Evolutionary conservation across 2,113 vertebrate species (phyloP).

Genomic region (human): DNA sequence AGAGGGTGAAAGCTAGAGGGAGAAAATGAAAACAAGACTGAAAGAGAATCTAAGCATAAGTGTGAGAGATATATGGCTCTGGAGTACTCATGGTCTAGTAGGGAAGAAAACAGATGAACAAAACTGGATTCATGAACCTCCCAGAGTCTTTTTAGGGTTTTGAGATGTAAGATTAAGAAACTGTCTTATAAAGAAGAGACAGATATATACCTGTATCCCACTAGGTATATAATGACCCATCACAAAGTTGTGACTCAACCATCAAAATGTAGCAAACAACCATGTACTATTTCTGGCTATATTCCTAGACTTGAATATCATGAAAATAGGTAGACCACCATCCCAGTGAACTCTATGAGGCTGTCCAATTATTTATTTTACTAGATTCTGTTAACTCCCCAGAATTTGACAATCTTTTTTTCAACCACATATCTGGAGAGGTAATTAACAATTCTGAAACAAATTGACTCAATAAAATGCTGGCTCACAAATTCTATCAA

Average conservation of each 20-base stretch:
- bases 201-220: background rate
- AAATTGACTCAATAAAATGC: constrained; percentile 30
- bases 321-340: background rate
- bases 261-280: background rate
- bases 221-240: background rate
- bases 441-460: constrained; percentile 6
- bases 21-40: background rate
- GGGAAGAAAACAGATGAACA: background rate
- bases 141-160: background rate
- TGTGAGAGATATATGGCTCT: background rate
- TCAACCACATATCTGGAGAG: background rate
- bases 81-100: background rate
- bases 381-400: background rate
- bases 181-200: constrained; percentile 11
- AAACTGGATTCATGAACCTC: background rate
- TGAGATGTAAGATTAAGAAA: constrained; percentile 13
- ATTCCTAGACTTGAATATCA: background rate
- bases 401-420: constrained; percentile 34
- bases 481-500: constrained; percentile 38
- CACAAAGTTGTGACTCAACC: constrained; percentile 16
- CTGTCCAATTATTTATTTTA: background rate
- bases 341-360: background rate
- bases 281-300: background rate
- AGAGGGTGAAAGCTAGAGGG: background rate
- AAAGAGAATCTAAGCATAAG: background rate